Evolutionary conservation across 2,113 vertebrate genomes (phyloP).

Genomic region (Hippocampus comes): DNA sequence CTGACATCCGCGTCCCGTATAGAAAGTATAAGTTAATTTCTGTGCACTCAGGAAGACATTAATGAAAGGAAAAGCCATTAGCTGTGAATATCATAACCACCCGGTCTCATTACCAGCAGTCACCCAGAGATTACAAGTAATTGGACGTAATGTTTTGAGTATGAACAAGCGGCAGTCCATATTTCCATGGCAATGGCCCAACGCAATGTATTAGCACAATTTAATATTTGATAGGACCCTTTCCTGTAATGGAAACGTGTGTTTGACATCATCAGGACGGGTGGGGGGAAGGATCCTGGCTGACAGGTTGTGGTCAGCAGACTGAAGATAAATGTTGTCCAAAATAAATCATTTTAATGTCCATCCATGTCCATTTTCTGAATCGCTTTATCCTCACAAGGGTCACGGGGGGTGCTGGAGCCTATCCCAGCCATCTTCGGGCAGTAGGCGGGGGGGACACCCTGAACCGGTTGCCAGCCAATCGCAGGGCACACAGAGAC

Average conservation of each 20-base stretch:
- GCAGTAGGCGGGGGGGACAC: too few relatives aligned
- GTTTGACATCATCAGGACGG: constrained; percentile 26
- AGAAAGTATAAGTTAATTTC: constrained; percentile 26
- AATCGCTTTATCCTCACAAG: too few relatives aligned
- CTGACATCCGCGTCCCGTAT: constrained; percentile 13
- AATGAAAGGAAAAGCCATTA: constrained; percentile 71
- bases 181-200: constrained; percentile 58
- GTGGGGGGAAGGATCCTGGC: constrained; percentile 2
- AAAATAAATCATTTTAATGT: not conserved
- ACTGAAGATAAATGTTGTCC: not conserved
- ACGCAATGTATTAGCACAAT: constrained; percentile 43
- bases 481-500: too few relatives aligned
- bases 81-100: constrained; percentile 25
- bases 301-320: constrained; percentile 14
- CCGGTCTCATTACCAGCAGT: constrained; percentile 29
- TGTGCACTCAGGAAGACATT: constrained; percentile 37
- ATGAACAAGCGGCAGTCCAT: constrained; percentile 42
- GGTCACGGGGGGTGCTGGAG: too few relatives aligned
- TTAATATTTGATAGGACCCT: constrained; percentile 51
- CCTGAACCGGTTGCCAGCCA: too few relatives aligned
- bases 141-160: constrained; percentile 39
- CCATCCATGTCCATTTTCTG: too few relatives aligned
- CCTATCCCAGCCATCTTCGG: too few relatives aligned
- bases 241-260: constrained; percentile 46
- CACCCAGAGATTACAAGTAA: constrained; percentile 42